phyloP scores from a whole-genome alignment of 2,888 invertebrate genomes.

The Agrochola lychnidis region DNA sequence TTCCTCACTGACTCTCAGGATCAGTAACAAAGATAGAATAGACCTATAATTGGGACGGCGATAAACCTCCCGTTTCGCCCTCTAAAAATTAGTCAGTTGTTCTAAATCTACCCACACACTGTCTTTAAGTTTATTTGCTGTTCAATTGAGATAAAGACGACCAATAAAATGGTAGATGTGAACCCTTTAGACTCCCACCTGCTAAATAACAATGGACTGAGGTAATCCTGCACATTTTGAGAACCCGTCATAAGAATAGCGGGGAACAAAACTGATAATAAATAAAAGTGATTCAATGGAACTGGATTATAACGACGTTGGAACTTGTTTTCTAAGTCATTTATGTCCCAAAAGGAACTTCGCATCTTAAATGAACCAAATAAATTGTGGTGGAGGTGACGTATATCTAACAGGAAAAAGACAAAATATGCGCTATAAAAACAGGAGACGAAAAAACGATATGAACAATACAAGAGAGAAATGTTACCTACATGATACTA shows the following conservation, averaged over 20 bases:
- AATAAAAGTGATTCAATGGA: conserved; percentile 34
- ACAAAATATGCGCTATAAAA: neutral
- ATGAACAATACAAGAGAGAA: neutral
- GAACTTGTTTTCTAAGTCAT: conserved; percentile 33
- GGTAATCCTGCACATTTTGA: conserved; percentile 51
- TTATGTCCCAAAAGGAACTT: conserved; percentile 16
- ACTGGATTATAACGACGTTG: conserved; percentile 40
- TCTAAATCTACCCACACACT: conserved; percentile 51
- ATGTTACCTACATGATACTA: neutral
- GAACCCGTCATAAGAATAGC: conserved; percentile 31
- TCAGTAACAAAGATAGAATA: conserved; percentile 28
- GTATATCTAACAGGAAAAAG: neutral
- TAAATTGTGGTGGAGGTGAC: conserved; percentile 7
- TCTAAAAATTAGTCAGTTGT: conserved; percentile 25
- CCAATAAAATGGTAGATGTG: conserved; percentile 52
- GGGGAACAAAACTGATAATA: conserved; percentile 29
- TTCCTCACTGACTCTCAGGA: conserved; percentile 28
- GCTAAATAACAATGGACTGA: conserved; percentile 59
- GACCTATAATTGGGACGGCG: conserved; percentile 36
- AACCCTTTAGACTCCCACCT: conserved; percentile 65
- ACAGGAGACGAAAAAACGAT: neutral
- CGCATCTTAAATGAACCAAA: conserved; percentile 2
- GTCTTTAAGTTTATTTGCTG: conserved; percentile 54
- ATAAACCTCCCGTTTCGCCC: conserved; percentile 52
- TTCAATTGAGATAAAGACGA: conserved; percentile 62